Conservation (phyloP, 2,888 invertebrate genomes). For the Eurytoma adleriae region DNA sequence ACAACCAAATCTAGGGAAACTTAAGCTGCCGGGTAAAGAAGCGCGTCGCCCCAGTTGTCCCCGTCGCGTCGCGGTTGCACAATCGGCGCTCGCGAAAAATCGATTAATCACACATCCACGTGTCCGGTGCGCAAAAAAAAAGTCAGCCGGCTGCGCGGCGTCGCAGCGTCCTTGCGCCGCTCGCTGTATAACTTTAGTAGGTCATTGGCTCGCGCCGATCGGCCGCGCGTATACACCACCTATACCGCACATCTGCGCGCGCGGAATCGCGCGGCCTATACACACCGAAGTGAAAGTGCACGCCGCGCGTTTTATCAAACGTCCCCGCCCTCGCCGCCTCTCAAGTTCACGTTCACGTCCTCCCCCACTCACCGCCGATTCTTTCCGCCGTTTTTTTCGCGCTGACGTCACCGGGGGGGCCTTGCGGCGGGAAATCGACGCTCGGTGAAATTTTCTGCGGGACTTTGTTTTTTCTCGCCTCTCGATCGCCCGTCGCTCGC, state of each 20-base stretch:
- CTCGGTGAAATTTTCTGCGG: conserved; percentile 2
- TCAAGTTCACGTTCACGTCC: conserved; percentile 46
- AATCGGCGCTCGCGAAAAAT: conserved; percentile 9
- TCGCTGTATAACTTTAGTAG: conserved; percentile 67
- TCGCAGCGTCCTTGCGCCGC: background rate
- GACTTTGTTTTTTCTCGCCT: background rate
- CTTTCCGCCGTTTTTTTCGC: conserved; percentile 23
- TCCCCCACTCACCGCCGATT: background rate
- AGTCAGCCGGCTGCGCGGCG: background rate
- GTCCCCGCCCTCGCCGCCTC: background rate
- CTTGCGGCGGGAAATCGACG: background rate
- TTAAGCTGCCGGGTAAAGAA: background rate
- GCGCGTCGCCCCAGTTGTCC: background rate
- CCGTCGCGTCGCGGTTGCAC: conserved; percentile 7
- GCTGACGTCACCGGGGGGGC: conserved; percentile 18
- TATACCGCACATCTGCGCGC: conserved; percentile 56
- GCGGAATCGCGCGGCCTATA: conserved; percentile 7
- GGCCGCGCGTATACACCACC: background rate
- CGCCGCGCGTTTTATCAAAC: conserved; percentile 29
- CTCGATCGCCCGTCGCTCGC: background rate
- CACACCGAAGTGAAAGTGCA: conserved; percentile 71
- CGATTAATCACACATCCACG: conserved; percentile 24
- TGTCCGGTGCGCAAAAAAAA: background rate
- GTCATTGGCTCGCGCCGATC: conserved; percentile 70
- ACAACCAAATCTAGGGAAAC: background rate